These are phyloP conservation scores for Dendrocopos noguchii DNA, from an alignment of 2,113 vertebrate genomes.

Conservation along the genomic window DNA sequence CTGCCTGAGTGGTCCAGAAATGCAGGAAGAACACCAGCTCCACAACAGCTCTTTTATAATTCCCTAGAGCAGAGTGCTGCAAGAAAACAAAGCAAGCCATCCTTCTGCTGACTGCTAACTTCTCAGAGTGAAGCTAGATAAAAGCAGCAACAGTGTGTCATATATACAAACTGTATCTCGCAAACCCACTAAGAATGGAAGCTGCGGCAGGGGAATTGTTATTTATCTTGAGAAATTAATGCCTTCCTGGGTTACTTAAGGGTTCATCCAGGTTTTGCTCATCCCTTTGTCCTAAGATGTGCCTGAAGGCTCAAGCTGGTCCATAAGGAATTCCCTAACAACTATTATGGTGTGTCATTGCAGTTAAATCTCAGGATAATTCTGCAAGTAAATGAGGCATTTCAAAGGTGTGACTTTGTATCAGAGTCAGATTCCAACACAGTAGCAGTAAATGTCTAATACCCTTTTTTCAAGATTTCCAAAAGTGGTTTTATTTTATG, in stretches of 20 bases:
- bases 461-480: background rate
- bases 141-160: background rate
- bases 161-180: background rate
- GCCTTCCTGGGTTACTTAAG: background rate
- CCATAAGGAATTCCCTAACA: background rate
- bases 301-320: background rate
- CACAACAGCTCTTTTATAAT: fast-evolving
- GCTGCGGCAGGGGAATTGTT: background rate
- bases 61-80: background rate
- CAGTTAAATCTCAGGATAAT: background rate
- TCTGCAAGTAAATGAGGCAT: background rate
- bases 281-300: background rate
- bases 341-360: fast-evolving
- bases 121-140: background rate
- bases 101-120: background rate
- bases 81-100: background rate
- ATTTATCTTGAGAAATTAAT: background rate
- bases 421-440: background rate
- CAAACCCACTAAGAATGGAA: background rate
- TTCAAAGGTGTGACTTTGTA: background rate
- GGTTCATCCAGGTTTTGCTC: background rate
- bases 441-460: background rate
- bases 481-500: background rate
- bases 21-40: fast-evolving
- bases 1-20: background rate